These are phyloP conservation scores for Dinothrombium tinctorium DNA, from an alignment of 1,140 invertebrate genomes.

Conservation along the genomic window DNA sequence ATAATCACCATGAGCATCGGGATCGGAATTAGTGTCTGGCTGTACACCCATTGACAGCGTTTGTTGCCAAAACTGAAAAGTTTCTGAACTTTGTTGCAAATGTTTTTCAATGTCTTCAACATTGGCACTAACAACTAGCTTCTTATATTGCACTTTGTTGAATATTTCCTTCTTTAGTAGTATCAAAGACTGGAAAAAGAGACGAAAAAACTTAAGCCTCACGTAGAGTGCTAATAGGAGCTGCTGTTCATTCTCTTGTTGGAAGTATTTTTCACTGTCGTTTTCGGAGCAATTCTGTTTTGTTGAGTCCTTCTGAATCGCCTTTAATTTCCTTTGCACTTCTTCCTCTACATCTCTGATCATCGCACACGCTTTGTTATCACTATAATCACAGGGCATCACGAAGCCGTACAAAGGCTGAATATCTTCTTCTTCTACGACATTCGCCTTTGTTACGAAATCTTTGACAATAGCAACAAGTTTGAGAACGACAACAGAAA, in stretches of 20 bases:
- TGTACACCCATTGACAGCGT: conserved; percentile 48
- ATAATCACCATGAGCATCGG: conserved; percentile 19
- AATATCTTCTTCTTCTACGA: conserved; percentile 59
- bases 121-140: conserved; percentile 14
- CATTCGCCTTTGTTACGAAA: conserved; percentile 22
- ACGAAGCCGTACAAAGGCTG: conserved; percentile 75
- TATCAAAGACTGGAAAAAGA: conserved; percentile 17
- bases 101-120: conserved; percentile 26
- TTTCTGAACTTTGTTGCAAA: conserved; percentile 40
- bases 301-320: too few relatives aligned
- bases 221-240: conserved; percentile 11
- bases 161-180: conserved; percentile 10
- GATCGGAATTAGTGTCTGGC: conserved; percentile 23
- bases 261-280: background rate
- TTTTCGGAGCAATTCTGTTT: background rate
- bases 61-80: conserved; percentile 50
- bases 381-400: conserved; percentile 46
- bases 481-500: conserved; percentile 67
- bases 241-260: background rate
- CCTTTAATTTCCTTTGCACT: background rate
- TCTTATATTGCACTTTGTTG: background rate
- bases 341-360: conserved; percentile 80
- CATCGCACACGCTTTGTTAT: conserved; percentile 50
- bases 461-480: conserved; percentile 71
- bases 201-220: conserved; percentile 16